Conservation (phyloP, 2,888 invertebrate genomes). For the Lobophora halterata region DNA sequence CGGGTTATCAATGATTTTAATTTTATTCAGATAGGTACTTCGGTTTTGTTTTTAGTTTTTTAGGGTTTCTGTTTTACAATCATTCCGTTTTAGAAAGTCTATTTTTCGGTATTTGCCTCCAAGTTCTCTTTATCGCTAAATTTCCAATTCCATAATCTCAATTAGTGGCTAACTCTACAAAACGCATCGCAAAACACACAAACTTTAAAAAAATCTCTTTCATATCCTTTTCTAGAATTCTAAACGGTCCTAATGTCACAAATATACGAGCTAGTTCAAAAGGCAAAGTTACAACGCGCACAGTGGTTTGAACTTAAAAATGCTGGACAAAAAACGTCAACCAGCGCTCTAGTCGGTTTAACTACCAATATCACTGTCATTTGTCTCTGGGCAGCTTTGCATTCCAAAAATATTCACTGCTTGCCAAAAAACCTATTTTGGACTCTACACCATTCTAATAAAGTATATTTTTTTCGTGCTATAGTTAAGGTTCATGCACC, state of each 20-base stretch:
- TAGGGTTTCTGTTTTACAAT: no score
- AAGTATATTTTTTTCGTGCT: conserved; percentile 16
- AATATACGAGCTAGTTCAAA: conserved; percentile 18
- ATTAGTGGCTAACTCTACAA: no score
- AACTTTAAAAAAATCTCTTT: no score
- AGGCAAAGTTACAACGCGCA: conserved; percentile 34
- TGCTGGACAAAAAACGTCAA: conserved; percentile 43
- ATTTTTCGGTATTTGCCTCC: no score
- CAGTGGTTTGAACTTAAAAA: conserved; percentile 47
- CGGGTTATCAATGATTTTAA: no score
- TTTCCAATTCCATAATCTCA: no score
- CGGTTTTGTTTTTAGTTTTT: no score
- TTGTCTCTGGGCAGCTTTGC: conserved; percentile 56
- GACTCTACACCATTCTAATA: conserved; percentile 31
- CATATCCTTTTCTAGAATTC: neutral
- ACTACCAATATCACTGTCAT: conserved; percentile 66
- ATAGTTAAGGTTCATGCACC: conserved; percentile 37
- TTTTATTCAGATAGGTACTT: no score
- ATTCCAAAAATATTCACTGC: conserved; percentile 37
- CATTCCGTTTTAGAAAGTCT: no score
- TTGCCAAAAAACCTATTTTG: conserved; percentile 25
- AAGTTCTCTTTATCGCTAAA: no score
- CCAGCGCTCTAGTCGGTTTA: conserved; percentile 48
- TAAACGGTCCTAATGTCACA: conserved; percentile 1
- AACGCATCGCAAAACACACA: no score